A percentile compares a stretch with the other conserved stretches of the same genome.
These are phyloP conservation scores for Willowsia nigromaculata DNA, from an alignment of 2,888 invertebrate species.

Conservation along the genomic window DNA sequence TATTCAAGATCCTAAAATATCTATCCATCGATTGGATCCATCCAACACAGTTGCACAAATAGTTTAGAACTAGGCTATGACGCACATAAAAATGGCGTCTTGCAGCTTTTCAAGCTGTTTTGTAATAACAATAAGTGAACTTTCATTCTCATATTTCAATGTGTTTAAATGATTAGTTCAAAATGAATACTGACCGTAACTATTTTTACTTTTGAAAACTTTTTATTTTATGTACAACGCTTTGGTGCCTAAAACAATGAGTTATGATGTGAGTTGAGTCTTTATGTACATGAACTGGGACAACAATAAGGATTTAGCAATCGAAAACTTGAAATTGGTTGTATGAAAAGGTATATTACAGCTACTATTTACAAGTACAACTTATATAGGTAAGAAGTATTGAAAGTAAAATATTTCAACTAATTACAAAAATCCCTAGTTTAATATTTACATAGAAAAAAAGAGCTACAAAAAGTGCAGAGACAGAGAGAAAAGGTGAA, in stretches of 20 bases:
- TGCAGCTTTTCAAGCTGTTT: background rate
- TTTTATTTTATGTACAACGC: background rate
- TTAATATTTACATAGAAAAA: conserved; percentile 17
- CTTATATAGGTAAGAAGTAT: background rate
- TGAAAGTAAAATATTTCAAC: background rate
- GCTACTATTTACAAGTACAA: background rate
- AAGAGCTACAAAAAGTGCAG: conserved; percentile 40
- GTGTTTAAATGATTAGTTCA: background rate
- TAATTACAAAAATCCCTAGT: background rate
- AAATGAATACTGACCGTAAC: background rate
- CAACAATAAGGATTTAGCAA: background rate
- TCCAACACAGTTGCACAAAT: background rate
- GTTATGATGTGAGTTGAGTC: background rate
- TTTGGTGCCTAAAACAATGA: background rate
- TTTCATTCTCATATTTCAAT: background rate
- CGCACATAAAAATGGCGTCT: background rate
- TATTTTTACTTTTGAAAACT: background rate
- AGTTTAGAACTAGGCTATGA: background rate
- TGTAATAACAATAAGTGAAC: background rate
- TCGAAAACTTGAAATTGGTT: background rate
- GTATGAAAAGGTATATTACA: background rate
- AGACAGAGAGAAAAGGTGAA: conserved; percentile 55
- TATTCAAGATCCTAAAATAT: background rate
- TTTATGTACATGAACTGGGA: conserved; percentile 16
- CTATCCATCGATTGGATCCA: too few species aligned